Evolutionary conservation across 2,888 invertebrate species (phyloP).

Genomic region (Scaptomyza flava): DNA sequence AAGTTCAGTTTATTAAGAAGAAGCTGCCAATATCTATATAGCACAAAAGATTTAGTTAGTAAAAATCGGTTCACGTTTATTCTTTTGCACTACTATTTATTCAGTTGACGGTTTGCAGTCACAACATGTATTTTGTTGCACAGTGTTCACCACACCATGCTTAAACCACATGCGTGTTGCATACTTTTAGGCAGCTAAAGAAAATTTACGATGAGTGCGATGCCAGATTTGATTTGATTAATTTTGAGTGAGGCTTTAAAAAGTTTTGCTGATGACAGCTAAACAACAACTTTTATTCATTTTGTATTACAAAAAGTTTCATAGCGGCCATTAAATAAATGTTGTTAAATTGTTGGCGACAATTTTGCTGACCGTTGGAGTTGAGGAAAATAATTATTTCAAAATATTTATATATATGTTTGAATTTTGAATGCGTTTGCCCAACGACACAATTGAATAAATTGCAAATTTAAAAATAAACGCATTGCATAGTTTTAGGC

Average conservation of each 20-base stretch:
- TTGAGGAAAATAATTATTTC: neutral
- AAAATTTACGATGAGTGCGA: constrained; percentile 37
- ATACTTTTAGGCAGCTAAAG: constrained; percentile 46
- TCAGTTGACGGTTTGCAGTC: neutral
- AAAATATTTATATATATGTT: neutral
- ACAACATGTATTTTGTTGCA: constrained; percentile 9
- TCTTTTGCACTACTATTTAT: too few relatives aligned
- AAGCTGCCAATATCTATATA: too few relatives aligned
- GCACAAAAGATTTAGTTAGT: too few relatives aligned
- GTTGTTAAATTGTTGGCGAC: constrained; percentile 11
- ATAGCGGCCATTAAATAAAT: constrained; percentile 2
- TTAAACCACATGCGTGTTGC: constrained; percentile 31
- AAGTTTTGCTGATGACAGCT: constrained; percentile 22
- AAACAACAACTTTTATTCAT: constrained; percentile 15
- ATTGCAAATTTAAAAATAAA: neutral
- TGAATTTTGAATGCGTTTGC: too few relatives aligned
- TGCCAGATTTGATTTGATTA: constrained; percentile 60
- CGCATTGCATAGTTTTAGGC: constrained; percentile 33
- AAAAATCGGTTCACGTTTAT: too few relatives aligned
- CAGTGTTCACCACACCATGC: constrained; percentile 14
- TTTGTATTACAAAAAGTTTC: constrained; percentile 5
- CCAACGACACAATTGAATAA: neutral
- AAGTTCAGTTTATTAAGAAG: neutral
- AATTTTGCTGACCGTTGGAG: neutral
- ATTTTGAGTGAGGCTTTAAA: constrained; percentile 32